Evolutionary conservation across 2,797 vertebrate species (phyloP).

Genomic region (Poeciliopsis infans): DNA sequence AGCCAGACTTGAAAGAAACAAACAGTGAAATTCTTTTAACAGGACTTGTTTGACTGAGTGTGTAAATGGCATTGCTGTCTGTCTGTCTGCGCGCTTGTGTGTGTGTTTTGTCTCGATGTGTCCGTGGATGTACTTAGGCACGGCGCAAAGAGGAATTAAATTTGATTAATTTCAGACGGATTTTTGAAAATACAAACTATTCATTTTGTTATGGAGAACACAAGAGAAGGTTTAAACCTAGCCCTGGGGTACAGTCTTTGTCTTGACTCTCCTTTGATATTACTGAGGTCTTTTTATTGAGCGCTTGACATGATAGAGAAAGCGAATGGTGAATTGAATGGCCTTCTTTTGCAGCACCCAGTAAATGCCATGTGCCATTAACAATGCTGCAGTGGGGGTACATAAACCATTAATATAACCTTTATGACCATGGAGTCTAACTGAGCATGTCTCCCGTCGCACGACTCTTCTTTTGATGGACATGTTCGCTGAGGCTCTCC

Average conservation of each 20-base stretch:
- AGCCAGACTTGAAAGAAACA: slow-evolving; percentile 59
- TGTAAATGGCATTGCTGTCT: slow-evolving; percentile 56
- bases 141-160: slow-evolving; percentile 75
- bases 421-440: slow-evolving; percentile 79
- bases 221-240: slow-evolving; percentile 79
- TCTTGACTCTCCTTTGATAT: slow-evolving; percentile 81
- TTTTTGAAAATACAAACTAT: slow-evolving; percentile 80
- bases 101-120: slow-evolving; percentile 49
- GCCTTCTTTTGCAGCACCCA: slow-evolving; percentile 77
- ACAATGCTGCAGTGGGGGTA: slow-evolving; percentile 80
- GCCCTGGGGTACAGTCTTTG: slow-evolving; percentile 78
- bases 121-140: slow-evolving; percentile 68
- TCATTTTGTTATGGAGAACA: slow-evolving; percentile 78
- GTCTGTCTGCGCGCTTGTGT: slow-evolving; percentile 45
- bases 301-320: slow-evolving; percentile 84
- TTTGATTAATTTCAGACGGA: slow-evolving; percentile 79
- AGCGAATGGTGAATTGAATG: slow-evolving; percentile 80
- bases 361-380: slow-evolving; percentile 85
- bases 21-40: slow-evolving; percentile 74
- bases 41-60: slow-evolving; percentile 68
- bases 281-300: slow-evolving; percentile 81
- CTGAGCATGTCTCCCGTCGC: slow-evolving; percentile 75
- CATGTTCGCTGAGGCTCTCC: slow-evolving; percentile 65
- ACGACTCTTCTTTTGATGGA: slow-evolving; percentile 68
- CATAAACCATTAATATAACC: slow-evolving; percentile 84